Evolutionary conservation across 2,888 invertebrate genomes (phyloP), one percentile per base, ranked within the genome.

Genomic region (Elegia similella): DNA sequence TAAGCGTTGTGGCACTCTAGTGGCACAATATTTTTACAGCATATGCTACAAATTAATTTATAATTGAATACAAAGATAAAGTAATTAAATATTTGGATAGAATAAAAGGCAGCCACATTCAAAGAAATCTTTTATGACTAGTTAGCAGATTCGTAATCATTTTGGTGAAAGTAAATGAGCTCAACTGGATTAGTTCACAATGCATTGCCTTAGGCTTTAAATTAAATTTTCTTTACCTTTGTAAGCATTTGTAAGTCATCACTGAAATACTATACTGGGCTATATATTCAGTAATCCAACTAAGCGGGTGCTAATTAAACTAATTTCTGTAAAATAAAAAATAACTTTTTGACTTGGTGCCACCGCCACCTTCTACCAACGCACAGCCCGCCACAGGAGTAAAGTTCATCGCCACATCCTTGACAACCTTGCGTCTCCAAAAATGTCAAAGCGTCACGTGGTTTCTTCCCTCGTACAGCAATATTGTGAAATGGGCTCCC

Each of bases 61-160:
- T n/a, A n/a, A 38, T n/a, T 12, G 12, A 1, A 38, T 12, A 0
- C 38, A 38, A n/a, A 10, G 12, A 38, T 38, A 38, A 38, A 38
- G 10, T 38, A 38, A 38, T 38, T 38, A 38, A 38, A 38, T 1
- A 38, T 12, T 12, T 38, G 12, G 12, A 38, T 38, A 38, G 38
- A 38, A 38, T 38, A 38, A n/a, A 38, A 12, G 38, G 6, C 38
- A 12, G 38, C 12, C 10, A 32, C 32, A n/a, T 38, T 38, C 38
- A 38, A 38, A 38, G 38, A n/a, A 38, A n/a, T 10, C 38, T 5
- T 38, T 38, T 38, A n/a, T 38, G 38, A 38, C 38, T 38, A 38
- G 12, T 38, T 38, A n/a, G 12, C n/a, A 38, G n/a, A 38, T 38
- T 12, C 38, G 38, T 34, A 58, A 57, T 50, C 53, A 60, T 62